Evolutionary conservation across 1,140 invertebrate species (phyloP), one percentile per base, ranked within the genome.

Genomic region (Triops longicaudatus): DNA sequence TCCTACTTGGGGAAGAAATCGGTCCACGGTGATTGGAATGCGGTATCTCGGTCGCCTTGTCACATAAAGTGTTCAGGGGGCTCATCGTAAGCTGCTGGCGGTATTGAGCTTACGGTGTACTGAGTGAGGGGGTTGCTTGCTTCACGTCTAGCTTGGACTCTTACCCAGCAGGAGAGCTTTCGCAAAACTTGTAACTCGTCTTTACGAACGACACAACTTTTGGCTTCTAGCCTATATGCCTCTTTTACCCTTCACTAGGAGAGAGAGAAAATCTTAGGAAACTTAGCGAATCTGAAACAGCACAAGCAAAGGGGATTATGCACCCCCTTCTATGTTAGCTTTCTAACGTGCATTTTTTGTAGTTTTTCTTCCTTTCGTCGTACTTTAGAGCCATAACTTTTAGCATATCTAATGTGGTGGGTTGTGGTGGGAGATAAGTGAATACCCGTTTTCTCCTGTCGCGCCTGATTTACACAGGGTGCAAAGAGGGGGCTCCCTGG

Each of bases 371-470:
- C 31, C 31, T 37, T 37, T 37, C 31, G 31, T 7, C 22, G 22
- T 1, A n/a, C 50, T 63, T 22, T 63, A 5, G 17, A n/a, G 22
- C 17, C 50, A 63, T 63, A 63, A 63, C 50, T 63, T 63, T 63
- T 5, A 63, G 50, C 50, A 63, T 63, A 63, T 63, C 50, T 63
- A 63, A 63, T 63, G 50, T 63, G 50, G 50, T 22, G 50, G 22
- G 50, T n/a, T 63, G 50, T 63, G 50, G 50, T 22, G 50, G 22
- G 50, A 22, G 50, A 63, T 63, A 63, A 63, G 50, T 63, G 50
- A 63, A 63, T 63, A n/a, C 50, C 50, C 50, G 50, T 63, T 63
- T 63, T 63, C 50, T 63, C 50, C 50, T 63, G 50, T 63, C 50
- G 50, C 50, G 50, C 22, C 50, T 63, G 50, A 63, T 63, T 63